Evolutionary conservation across 2,888 invertebrate genomes (phyloP), one percentile per base, ranked within the genome.

Genomic region (Candidula unifasciata): DNA sequence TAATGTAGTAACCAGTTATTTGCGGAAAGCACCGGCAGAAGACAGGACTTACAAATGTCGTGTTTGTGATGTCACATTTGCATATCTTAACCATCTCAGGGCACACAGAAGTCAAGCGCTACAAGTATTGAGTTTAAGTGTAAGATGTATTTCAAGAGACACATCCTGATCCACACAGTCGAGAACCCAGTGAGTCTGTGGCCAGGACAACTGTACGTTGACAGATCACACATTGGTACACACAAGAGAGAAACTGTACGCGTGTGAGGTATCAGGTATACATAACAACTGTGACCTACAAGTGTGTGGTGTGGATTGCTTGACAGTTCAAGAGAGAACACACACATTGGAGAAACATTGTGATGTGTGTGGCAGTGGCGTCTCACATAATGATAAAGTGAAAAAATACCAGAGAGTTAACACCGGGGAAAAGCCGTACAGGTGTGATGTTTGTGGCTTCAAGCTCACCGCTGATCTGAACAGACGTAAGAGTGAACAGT

Each of bases 1-100:
- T 44, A 13, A 13, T 6, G 44, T 44, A 13, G 6, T 44, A 13
- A 0, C 44, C 13, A 44, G 13, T 1, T 10, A 13, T 44, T 44
- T 44, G 44, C 44, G 13, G 44, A 44, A 1, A 44, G 6, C 44
- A 52, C 73, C 24, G 13, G 44, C 73, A n/a, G 73, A 44, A 73
- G 73, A 73, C 13, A 73, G 44, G 52, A 37, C 73, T 24, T 73
- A 73, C 73, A 73, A 73, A n/a, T 73, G 73, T 44, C n/a, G 44
- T n/a, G 52, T 73, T 73, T 73, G 73, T 73, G 73, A 24, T 27
- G 13, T 73, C 13, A n/a, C 10, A 8, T 73, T 73, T 73, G 24
- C 44, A 5, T 44, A 73, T 10, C 10, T n/a, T n/a, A n/a, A n/a
- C 2, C 52, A 73, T n/a, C 52, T 73, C 8, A 44, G 44, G 3